Conservation (phyloP, 2,888 invertebrate genomes). For the Terebella lapidaria region DNA sequence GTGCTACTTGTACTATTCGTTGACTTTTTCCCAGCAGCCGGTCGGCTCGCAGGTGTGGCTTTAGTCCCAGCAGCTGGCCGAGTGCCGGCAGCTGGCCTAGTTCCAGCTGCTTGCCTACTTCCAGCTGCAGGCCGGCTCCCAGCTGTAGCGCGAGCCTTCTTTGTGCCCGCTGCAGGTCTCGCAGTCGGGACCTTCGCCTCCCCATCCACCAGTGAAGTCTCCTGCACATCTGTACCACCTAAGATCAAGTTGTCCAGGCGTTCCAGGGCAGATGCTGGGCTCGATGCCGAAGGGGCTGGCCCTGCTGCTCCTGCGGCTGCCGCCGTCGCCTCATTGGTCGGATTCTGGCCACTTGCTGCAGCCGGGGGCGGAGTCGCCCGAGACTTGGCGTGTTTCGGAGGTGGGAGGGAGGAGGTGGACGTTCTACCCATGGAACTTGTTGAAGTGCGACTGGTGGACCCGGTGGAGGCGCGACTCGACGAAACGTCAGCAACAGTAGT, state of each 20-base stretch:
- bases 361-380: neutral
- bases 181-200: neutral
- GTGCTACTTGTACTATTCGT: no score
- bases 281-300: neutral
- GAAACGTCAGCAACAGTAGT: no score
- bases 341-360: neutral
- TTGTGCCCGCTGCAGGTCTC: neutral
- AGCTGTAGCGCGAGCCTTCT: neutral
- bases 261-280: constrained; percentile 48
- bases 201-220: no score
- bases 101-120: neutral
- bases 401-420: neutral
- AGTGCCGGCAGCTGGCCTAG: neutral
- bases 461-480: no score
- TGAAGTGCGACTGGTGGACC: no score
- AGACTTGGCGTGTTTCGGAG: neutral
- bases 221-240: constrained; percentile 50
- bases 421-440: no score
- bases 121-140: neutral
- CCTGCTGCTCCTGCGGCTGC: neutral
- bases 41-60: no score
- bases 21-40: no score
- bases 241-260: constrained; percentile 71
- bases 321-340: neutral
- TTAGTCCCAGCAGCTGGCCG: no score